Evolutionary conservation across 2,888 invertebrate species (phyloP).

Genomic region (Lepidocyrtinus sp.): DNA sequence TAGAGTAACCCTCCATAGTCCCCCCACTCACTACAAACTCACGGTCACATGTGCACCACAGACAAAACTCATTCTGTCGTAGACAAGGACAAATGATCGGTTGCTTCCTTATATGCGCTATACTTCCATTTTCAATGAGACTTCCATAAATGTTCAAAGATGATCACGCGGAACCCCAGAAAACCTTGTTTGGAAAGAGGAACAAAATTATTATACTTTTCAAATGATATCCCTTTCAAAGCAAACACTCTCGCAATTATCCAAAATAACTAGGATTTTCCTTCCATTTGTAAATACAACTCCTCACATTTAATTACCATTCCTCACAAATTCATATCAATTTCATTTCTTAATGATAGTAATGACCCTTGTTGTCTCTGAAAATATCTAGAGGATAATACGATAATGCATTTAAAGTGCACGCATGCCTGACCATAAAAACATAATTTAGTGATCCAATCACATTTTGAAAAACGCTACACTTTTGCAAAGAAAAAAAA

Average conservation of each 20-base stretch:
- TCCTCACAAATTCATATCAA: neutral
- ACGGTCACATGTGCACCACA: too few relatives aligned
- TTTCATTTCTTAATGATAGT: slow-evolving; percentile 24
- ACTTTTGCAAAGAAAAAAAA: too few relatives aligned
- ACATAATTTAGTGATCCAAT: neutral
- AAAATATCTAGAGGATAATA: neutral
- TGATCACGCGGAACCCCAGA: neutral
- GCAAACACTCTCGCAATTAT: neutral
- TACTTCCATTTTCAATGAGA: neutral
- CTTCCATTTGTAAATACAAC: neutral
- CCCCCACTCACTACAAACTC: too few relatives aligned
- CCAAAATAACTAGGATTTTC: neutral
- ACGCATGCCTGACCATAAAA: slow-evolving; percentile 8
- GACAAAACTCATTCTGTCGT: too few relatives aligned
- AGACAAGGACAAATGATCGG: too few relatives aligned
- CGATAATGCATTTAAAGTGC: neutral
- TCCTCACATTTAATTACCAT: too few relatives aligned
- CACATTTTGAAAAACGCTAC: neutral
- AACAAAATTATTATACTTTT: neutral
- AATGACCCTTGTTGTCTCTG: slow-evolving; percentile 41
- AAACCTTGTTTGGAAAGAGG: neutral
- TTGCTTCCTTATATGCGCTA: neutral
- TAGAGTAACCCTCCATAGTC: too few relatives aligned
- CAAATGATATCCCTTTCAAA: neutral
- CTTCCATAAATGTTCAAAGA: neutral